Conservation (phyloP, 2,113 vertebrate genomes). For the Picathartes gymnocephalus region DNA sequence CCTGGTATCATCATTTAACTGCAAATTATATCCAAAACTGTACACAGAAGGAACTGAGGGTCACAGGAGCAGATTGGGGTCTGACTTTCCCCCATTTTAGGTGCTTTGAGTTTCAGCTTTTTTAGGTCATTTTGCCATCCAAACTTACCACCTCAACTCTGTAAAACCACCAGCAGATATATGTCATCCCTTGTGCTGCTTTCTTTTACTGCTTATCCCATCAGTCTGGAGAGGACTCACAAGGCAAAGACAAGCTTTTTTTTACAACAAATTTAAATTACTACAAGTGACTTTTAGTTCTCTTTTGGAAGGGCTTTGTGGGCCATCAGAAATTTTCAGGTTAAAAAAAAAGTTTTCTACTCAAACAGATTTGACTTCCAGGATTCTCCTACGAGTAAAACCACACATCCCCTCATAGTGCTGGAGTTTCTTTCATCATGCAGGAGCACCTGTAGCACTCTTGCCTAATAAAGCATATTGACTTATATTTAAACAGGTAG, state of each 20-base stretch:
- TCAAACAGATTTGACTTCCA: not conserved
- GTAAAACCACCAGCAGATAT: not conserved
- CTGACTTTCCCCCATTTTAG: not conserved
- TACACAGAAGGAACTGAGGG: not conserved
- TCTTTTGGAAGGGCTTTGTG: not conserved
- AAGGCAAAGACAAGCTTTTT: not conserved
- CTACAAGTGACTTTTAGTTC: not conserved
- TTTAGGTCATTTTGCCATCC: not conserved
- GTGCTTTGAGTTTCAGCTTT: not conserved
- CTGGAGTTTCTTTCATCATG: not conserved
- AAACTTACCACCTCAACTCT: not conserved
- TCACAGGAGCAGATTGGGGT: not conserved
- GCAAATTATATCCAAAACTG: not conserved
- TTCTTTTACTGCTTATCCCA: not conserved
- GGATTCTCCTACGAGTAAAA: not conserved
- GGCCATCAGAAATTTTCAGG: not conserved
- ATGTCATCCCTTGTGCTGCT: not conserved
- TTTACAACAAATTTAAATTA: not conserved
- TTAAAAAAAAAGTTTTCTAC: not conserved
- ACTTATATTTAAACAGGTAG: conserved; percentile 32
- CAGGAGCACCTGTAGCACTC: not conserved
- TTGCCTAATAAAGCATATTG: conserved; percentile 37
- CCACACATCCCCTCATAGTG: not conserved
- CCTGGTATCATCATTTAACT: not conserved
- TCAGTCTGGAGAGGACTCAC: not conserved